Conservation (phyloP, 2,888 invertebrate genomes). For the Blera fallax region DNA sequence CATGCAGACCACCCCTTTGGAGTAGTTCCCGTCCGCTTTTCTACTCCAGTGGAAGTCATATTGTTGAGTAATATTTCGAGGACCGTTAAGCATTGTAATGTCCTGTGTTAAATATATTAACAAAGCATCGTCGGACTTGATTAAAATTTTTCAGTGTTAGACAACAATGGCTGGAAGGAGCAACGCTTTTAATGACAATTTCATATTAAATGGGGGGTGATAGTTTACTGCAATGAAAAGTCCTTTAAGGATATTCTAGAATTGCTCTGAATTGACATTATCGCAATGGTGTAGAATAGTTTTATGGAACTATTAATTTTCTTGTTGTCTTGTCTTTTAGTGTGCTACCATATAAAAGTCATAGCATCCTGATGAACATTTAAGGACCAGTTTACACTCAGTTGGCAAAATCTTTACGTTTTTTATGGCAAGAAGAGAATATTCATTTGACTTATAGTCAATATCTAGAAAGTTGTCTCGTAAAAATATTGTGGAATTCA, state of each 20-base stretch:
- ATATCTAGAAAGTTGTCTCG: no score
- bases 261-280: conserved; percentile 28
- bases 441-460: no score
- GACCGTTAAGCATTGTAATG: conserved; percentile 72
- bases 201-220: conserved; percentile 47
- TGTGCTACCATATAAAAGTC: not conserved
- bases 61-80: conserved; percentile 68
- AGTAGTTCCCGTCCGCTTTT: conserved; percentile 50
- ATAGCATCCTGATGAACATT: not conserved
- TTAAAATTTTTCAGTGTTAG: conserved; percentile 69
- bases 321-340: not conserved
- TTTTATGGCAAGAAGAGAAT: not conserved
- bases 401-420: not conserved
- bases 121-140: conserved; percentile 71
- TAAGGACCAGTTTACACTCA: not conserved
- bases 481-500: no score
- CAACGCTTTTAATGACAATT: conserved; percentile 49
- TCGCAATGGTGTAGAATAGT: not conserved
- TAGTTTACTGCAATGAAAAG: conserved; percentile 22
- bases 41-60: conserved; percentile 61
- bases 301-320: not conserved
- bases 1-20: conserved; percentile 51
- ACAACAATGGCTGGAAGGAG: conserved; percentile 34
- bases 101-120: conserved; percentile 70
- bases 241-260: not conserved